phyloP scores from a whole-genome alignment of 2,113 vertebrate genomes.

The Mustela lutreola region DNA sequence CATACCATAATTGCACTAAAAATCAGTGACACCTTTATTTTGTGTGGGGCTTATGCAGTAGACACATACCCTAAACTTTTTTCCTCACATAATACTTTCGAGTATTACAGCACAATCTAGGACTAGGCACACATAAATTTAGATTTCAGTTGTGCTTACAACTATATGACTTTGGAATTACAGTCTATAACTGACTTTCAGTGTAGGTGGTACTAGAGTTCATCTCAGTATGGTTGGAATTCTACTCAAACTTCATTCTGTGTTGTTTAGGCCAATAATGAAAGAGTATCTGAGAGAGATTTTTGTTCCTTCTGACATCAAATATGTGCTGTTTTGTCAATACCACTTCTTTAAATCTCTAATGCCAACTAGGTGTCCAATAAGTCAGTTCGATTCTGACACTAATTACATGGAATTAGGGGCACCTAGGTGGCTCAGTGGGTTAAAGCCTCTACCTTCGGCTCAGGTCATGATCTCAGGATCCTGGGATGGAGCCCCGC shows the following conservation, averaged over 20 bases:
- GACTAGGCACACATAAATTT: neutral
- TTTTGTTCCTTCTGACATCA: neutral
- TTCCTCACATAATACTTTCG: neutral
- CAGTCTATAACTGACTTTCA: neutral
- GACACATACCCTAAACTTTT: neutral
- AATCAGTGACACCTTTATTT: conserved; percentile 44
- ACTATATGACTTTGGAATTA: conserved; percentile 3
- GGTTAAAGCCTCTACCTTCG: too few relatives aligned
- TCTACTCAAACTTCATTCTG: neutral
- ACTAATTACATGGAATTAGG: neutral
- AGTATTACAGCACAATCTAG: conserved; percentile 37
- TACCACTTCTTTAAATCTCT: neutral
- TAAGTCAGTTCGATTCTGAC: neutral
- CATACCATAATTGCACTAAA: neutral
- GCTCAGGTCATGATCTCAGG: too few relatives aligned
- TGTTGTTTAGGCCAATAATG: neutral
- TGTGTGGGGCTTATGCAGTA: neutral
- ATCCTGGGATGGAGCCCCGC: too few relatives aligned
- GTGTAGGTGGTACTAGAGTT: neutral
- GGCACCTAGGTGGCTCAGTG: too few relatives aligned
- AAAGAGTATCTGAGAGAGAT: neutral
- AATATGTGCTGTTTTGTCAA: neutral
- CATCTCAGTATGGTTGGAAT: neutral
- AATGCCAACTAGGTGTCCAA: neutral
- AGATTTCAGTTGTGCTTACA: neutral